Base-by-base conservation (phyloP, 2,113 vertebrate species). In the Pollachius pollachius region DNA sequence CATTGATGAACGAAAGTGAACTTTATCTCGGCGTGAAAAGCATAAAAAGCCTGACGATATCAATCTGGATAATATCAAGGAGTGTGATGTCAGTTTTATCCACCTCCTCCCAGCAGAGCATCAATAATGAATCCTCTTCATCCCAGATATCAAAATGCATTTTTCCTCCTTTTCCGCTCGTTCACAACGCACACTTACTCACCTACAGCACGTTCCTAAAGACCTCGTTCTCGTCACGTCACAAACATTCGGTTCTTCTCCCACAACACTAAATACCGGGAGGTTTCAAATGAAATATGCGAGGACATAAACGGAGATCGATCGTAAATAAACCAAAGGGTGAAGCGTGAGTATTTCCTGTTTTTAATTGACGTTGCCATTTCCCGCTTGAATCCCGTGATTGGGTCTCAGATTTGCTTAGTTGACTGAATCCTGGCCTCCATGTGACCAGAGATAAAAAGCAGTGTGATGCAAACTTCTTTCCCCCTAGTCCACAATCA, bases 361-460 rank as follows among this genome's bases (percentile, higher is more conserved):
- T 34, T 34, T 62, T 17, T 34, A 63, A 37, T 30, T 63, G 62
- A 17, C 15, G 12, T 16, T 30, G 4, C 62, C 62, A 34, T 34
- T 63, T 17, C 16, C 23, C 15, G 62, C 5, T 23, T 34, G 16
- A 16, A 34, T 63, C 25, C 15, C 27, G 16, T 63, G 25, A 63
- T 62, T 60, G 66, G 59, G 63, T 64, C 69, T 62, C 21, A 77
- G 74, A 76, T 25, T 67, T 69, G 79, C 81, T 81, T 82, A 78
- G 80, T 89, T 82, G 68, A 85, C 73, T 64, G 74, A 62, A 77
- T 67, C 81, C 72, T 84, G 76, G 73, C 80, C 79, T 70, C 69
- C 76, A 85, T 84, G 64, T 81, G 76, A 82, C 74, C 74, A 76
- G 64, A 79, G 81, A 87, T 84, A 80, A 85, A 79, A 85, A 4